Conservation (phyloP, 2,888 invertebrate genomes). For the Drosophila antonietae region DNA sequence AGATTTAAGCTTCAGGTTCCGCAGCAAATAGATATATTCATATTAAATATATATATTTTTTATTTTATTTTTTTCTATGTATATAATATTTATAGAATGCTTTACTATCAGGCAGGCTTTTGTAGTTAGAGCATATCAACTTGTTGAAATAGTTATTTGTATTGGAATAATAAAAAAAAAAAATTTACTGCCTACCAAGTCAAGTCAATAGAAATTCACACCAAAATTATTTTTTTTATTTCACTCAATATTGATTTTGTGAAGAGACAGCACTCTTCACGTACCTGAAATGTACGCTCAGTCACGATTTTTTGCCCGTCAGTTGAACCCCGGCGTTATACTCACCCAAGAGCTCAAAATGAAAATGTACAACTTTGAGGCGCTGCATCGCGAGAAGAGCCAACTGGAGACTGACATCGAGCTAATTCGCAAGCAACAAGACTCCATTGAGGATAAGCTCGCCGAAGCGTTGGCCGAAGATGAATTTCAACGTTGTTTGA, state of each 20-base stretch:
- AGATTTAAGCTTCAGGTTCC: slow-evolving; percentile 36
- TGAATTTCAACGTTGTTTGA: slow-evolving; percentile 52
- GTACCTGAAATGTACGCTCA: slow-evolving; percentile 35
- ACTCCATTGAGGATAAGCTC: slow-evolving; percentile 50
- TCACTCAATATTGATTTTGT: not conserved
- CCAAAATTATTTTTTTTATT: slow-evolving; percentile 18
- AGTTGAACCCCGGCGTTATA: slow-evolving; percentile 59
- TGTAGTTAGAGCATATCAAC: slow-evolving; percentile 11
- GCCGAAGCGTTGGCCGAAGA: slow-evolving; percentile 65
- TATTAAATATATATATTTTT: slow-evolving; percentile 1
- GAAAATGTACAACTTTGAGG: slow-evolving; percentile 51
- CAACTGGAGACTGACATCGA: slow-evolving; percentile 47
- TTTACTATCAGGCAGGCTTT: slow-evolving; percentile 29
- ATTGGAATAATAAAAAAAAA: slow-evolving; percentile 12
- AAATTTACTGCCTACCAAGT: slow-evolving; percentile 19
- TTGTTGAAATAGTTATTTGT: slow-evolving; percentile 19
- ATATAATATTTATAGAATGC: not conserved
- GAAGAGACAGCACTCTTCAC: not conserved
- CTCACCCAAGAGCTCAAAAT: slow-evolving; percentile 50
- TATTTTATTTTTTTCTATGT: not conserved
- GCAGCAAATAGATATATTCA: not conserved
- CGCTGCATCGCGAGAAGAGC: slow-evolving; percentile 29
- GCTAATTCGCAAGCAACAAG: slow-evolving; percentile 51
- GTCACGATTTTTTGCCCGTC: slow-evolving; percentile 43
- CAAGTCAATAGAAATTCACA: slow-evolving; percentile 25